Base-by-base conservation (phyloP, 2,113 vertebrate genomes). In the Stigmatopora argus region DNA sequence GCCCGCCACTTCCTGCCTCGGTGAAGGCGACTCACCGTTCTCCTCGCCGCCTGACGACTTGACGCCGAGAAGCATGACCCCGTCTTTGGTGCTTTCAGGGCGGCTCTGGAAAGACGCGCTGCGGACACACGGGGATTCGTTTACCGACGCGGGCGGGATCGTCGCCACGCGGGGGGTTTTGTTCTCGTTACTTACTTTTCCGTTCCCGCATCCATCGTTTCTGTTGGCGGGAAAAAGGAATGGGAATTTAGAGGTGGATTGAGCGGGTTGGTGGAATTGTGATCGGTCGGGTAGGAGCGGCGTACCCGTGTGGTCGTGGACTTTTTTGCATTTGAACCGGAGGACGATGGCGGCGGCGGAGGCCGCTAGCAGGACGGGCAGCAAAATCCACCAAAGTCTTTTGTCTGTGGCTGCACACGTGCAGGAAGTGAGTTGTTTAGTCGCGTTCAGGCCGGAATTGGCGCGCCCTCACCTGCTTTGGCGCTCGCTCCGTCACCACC, bases 51-150 rank as follows among this genome's bases (percentile, higher is more conserved):
- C 83, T 31, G 87, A 87, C 26, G 89, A 80, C 79, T 88, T 91
- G 61, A 92, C 86, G 7, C 90, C 89, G 21, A 92, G 82, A 67
- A 92, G 89, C 90, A 91, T 88, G 68, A 92, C 88, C 0, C 88
- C 88, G 35, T 92, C 90, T 86, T 89, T 92, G 82, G 66, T 82
- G 82, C 85, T 86, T 11, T 91, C 91, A 0, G 89, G 83, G 11
- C 91, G 55, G 71, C 79, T 91, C 78, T 92, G 90, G 77, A 89
- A 91, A 21, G 91, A 92, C 38, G 89, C 91, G 10, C 91, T 92
- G 79, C 14, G 56, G 23, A 64, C 17, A 31, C 53, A 7, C 3
- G 62, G 11, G 56, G 44, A 69, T 18, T 9, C 3, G 31, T 62
- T 49, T 1, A 31, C 2, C n/a, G n/a, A n/a, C n/a, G n/a, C n/a